phyloP scores from a whole-genome alignment of 2,113 vertebrate species.

The Panthera tigris region DNA sequence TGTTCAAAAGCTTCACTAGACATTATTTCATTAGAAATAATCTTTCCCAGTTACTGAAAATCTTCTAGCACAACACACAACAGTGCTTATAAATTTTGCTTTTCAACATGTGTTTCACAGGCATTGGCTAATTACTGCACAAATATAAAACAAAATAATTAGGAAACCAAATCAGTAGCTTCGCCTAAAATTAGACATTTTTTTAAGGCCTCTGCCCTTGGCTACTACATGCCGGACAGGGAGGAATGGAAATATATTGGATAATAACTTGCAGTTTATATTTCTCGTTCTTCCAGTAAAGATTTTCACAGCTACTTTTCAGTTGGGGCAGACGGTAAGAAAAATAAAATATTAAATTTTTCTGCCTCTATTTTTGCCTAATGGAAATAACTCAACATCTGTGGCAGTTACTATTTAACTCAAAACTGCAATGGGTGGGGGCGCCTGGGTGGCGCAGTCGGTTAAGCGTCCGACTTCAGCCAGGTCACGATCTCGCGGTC shows the following conservation, averaged over 20 bases:
- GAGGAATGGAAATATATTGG: not conserved
- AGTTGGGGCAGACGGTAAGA: not conserved
- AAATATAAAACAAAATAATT: conserved; percentile 49
- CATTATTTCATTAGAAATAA: not conserved
- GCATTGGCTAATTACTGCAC: not conserved
- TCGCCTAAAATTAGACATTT: conserved; percentile 19
- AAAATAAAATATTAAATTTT: not conserved
- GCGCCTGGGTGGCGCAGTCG: too few relatives aligned
- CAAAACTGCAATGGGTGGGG: not conserved
- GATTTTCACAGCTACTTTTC: not conserved
- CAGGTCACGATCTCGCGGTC: too few relatives aligned
- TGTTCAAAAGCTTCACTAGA: conserved; percentile 33
- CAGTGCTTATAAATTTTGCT: not conserved
- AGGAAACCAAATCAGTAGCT: conserved; percentile 41
- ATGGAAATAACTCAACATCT: not conserved
- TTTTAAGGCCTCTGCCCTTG: conserved; percentile 8
- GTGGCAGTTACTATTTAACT: not conserved
- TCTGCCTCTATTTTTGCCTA: not conserved
- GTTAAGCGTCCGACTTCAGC: too few relatives aligned
- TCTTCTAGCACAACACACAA: not conserved
- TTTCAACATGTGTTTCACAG: not conserved
- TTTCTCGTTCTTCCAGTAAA: not conserved
- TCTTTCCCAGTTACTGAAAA: conserved; percentile 34
- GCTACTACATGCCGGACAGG: not conserved
- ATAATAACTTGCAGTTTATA: conserved; percentile 3